These are phyloP conservation scores for Scatophagus argus DNA, from an alignment of 2,113 vertebrate genomes.

Conservation along the genomic window DNA sequence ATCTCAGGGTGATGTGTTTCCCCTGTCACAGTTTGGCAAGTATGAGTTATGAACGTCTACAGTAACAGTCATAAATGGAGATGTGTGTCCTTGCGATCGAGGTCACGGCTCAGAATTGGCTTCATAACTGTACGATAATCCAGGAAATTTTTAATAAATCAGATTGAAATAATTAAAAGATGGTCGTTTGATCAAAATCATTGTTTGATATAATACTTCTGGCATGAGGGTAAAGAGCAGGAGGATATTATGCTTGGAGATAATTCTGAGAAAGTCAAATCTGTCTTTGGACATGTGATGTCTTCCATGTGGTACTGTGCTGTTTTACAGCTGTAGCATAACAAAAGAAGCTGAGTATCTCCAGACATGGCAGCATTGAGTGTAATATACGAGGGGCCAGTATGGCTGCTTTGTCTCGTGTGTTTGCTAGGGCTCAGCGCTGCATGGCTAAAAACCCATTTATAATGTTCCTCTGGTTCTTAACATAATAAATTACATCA, in stretches of 20 bases:
- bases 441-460: slow-evolving; percentile 38
- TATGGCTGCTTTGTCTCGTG: slow-evolving; percentile 38
- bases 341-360: slow-evolving; percentile 56
- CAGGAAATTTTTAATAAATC: slow-evolving; percentile 23
- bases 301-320: slow-evolving; percentile 64
- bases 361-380: slow-evolving; percentile 50
- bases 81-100: slow-evolving; percentile 24
- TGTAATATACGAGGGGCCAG: slow-evolving; percentile 31
- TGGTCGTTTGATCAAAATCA: slow-evolving; percentile 46
- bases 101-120: slow-evolving; percentile 15
- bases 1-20: slow-evolving; percentile 50
- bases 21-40: slow-evolving; percentile 22
- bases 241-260: slow-evolving; percentile 45
- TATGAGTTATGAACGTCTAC: slow-evolving; percentile 38
- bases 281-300: slow-evolving; percentile 48
- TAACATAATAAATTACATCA: slow-evolving; percentile 46
- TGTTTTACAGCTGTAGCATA: slow-evolving; percentile 50
- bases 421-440: slow-evolving; percentile 19
- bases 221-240: slow-evolving; percentile 33
- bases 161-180: slow-evolving; percentile 42
- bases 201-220: slow-evolving; percentile 7
- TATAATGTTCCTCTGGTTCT: slow-evolving; percentile 30
- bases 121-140: slow-evolving; percentile 8
- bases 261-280: slow-evolving; percentile 33
- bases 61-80: slow-evolving; percentile 48